Evolutionary conservation across 1,140 invertebrate genomes (phyloP), one percentile per base, ranked within the genome.

Genomic region (Anoplolepis gracilipes): DNA sequence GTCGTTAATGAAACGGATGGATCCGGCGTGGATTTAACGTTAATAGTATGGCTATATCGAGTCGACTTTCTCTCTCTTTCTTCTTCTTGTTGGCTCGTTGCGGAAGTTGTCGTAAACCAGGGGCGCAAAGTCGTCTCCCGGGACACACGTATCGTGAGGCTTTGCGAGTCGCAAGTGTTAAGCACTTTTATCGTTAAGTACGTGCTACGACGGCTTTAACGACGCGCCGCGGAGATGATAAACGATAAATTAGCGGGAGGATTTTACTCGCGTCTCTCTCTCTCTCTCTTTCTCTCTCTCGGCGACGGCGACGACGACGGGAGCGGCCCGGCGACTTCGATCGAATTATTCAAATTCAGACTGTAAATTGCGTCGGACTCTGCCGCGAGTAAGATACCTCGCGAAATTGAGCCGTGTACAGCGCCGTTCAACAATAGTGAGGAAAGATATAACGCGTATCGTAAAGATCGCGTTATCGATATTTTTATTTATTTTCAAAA

Each of bases 321-420:
- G 16, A 7, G 16, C 65, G 30, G 61, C 42, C 61, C 78, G 25
- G 49, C 78, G 36, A 82, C 78, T 82, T 59, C 78, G 78, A 82
- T 82, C 78, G 78, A 82, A 82, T 82, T 82, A 82, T 82, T 82
- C 78, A 85, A 85, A 62, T 78, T 67, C 39, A n/a, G 36, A 76
- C 46, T 85, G 84, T 67, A 79, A 85, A 85, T 67, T 78, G 75
- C 84, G 81, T 85, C 62, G 75, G 61, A 69, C 77, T 85, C 73
- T 25, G 61, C 49, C 78, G 30, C 67, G 57, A n/a, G 78, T 72
- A 73, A 82, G 78, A 82, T 82, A 82, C 53, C 67, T 82, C 67
- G 78, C 67, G 67, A 73, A 82, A 73, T 72, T 72, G 78, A 72
- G 78, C 67, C 53, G 55, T 61, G 67, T 82, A 82, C 78, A 82